Evolutionary conservation across 2,797 vertebrate genomes (phyloP).

Genomic region (Xiphorhynchus erythropygius): DNA sequence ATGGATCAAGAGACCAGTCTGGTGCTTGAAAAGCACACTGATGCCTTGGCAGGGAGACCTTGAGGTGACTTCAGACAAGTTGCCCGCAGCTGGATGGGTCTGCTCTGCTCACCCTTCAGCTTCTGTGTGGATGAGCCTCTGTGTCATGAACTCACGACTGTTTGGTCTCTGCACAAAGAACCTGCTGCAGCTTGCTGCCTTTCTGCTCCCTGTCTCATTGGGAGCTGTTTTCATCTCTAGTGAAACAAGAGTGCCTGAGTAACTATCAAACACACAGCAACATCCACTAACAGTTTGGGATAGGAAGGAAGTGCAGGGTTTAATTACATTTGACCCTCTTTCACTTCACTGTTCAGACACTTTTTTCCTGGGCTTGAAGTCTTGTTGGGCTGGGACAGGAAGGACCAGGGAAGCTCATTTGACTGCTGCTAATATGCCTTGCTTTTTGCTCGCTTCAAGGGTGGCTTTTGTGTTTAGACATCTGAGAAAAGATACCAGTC

Average conservation of each 20-base stretch:
- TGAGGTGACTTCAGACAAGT: not conserved
- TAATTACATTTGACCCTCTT: conserved; percentile 8
- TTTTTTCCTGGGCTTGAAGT: not conserved
- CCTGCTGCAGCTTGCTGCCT: not conserved
- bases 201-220: not conserved
- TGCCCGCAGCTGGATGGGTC: not conserved
- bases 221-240: not conserved
- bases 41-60: not conserved
- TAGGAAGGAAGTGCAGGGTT: not conserved
- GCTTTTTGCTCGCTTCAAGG: conserved; percentile 5
- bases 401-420: not conserved
- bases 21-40: not conserved
- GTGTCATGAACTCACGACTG: not conserved
- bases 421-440: not conserved
- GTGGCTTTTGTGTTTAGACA: conserved; percentile 49
- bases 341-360: not conserved
- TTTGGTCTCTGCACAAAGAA: not conserved
- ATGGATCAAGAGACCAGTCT: not conserved
- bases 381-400: not conserved
- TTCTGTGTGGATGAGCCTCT: not conserved
- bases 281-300: not conserved
- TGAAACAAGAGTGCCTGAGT: not conserved
- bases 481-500: conserved; percentile 39
- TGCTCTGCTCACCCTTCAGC: not conserved
- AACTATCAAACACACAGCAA: not conserved